Evolutionary conservation across 92 coral and sea anemone species (phyloP), one percentile per base, ranked within the genome.

Genomic region (Meandrina meandrites): DNA sequence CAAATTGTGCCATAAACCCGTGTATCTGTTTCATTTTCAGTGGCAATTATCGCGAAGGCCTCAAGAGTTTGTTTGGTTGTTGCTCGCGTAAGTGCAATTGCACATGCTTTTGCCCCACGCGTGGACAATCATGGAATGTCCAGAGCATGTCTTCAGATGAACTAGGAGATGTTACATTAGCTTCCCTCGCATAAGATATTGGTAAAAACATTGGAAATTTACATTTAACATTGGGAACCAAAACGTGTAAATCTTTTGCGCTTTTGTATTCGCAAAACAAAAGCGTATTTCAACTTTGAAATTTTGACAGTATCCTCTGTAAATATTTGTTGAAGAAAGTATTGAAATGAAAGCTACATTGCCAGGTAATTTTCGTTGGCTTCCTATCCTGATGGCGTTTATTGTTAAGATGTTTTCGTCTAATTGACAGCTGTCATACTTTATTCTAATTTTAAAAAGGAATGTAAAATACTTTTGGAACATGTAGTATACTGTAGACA

Each of bases 21-120:
- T 88, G 89, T 30, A 66, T 91, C n/a, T 91, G 90, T 42, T 91
- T 91, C 45, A 45, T 80, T 15, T 91, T 91, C 76, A 91, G 91
- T 53, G 94, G 81, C 50, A 91, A 91, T 67, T 92, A 79, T 60
- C 93, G 95, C 24, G 64, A 48, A 30, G 93, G 91, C 53, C 70
- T 90, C 19, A 78, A 51, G 67, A 79, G 58, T 31, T 62, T 92
- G 32, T 79, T 89, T 86, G 79, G 72, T 22, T 79, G 79, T 70
- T 79, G 79, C 76, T 36, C 53, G n/a, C 42, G 47, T 3, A 70
- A 79, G 35, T 80, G 84, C 60, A 24, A 50, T 27, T 71, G 70
- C 32, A 35, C 37, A 1, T 79, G 84, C 19, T 32, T 80, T 36
- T 2, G 80, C n/a, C 51, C 47, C 6, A 40, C 27, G 84, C 85